Base-by-base conservation (phyloP, 2,888 invertebrate genomes). In the Pediacus dermestoides region DNA sequence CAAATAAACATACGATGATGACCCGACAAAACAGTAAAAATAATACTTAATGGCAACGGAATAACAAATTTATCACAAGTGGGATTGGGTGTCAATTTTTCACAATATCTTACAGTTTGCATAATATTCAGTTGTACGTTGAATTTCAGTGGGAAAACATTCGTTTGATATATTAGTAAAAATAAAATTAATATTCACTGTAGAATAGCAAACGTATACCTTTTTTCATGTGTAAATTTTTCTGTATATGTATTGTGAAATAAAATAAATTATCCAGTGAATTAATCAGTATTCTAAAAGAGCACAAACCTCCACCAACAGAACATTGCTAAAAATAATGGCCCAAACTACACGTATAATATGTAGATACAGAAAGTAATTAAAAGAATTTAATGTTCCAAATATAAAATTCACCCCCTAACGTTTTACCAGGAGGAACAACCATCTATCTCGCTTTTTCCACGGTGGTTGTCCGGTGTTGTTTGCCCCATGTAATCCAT, bases 311-410 rank as follows among this genome's bases (percentile, higher is more conserved):
- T 47, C 52, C 52, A 46, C 51, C 43, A 54, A 28, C 28, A 28
- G n/a, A 28, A 28, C 28, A 58, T 61, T 61, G 56, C 58, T 57
- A 53, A 62, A 65, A 64, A 64, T 66, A 66, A 66, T 61, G 64
- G 63, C 55, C 51, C 59, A 55, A 64, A 64, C 63, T 64, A 63
- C 64, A 64, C 63, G 62, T 63, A 64, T 66, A 64, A 64, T 63
- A 66, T 65, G 65, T 65, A 66, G 66, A 66, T 66, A 66, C 63
- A 59, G 61, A 63, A 64, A 61, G 67, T 66, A 66, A 67, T 67
- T 67, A 67, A 67, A 66, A 64, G 65, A 67, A 67, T 67, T 66
- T 67, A 66, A 67, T 67, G 67, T 66, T 62, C 63, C 63, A 66
- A 63, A 66, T 66, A 66, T 65, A 66, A 66, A 67, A 67, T 63